Base-by-base conservation (phyloP, 2,888 invertebrate genomes). In the Eupithecia exiguata region DNA sequence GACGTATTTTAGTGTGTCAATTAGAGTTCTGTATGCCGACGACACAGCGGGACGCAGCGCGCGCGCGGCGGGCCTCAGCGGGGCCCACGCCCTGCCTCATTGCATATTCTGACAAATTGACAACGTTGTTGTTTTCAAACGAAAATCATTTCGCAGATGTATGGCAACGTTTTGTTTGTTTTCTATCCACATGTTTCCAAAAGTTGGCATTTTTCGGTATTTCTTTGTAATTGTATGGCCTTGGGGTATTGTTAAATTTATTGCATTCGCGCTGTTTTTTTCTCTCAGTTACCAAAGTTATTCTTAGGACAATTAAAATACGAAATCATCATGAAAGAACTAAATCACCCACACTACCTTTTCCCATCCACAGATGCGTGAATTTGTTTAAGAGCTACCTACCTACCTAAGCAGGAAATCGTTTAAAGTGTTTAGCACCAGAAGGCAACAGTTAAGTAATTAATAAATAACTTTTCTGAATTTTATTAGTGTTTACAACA, bases 1-100 rank as follows among this genome's bases (percentile, higher is more conserved):
- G 88, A 89, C 88, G 88, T 89, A 90, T 90, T 91, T 91, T 92
- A 92, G 92, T 92, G 92, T 93, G 91, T 93, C 93, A 93, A 94
- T 94, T 94, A 93, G 93, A 93, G 91, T 88, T 90, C 87, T 93
- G 93, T 92, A 88, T 92, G 86, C 88, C 86, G 89, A 88, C 88
- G 87, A 78, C 93, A 67, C 93, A 92, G 94, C 93, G 84, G 89
- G 93, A 87, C 87, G 83, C 85, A 81, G 25, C 82, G 83, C 83
- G 83, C 83, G 78, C 88, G 82, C 87, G 82, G 86, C 84, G 84
- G 85, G 83, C 79, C 80, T 80, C 83, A 80, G 87, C 84, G 85
- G 86, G 84, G 79, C 79, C 81, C 83, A 80, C 82, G 84, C 83
- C 86, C 80, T 78, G 80, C 76, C 86, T 82, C 84, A 85, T 86